Percentiles rank a stretch among this genome's conserved stretches.
phyloP scores from a whole-genome alignment of 2,113 vertebrate species.

The Myxocyprinus asiaticus region DNA sequence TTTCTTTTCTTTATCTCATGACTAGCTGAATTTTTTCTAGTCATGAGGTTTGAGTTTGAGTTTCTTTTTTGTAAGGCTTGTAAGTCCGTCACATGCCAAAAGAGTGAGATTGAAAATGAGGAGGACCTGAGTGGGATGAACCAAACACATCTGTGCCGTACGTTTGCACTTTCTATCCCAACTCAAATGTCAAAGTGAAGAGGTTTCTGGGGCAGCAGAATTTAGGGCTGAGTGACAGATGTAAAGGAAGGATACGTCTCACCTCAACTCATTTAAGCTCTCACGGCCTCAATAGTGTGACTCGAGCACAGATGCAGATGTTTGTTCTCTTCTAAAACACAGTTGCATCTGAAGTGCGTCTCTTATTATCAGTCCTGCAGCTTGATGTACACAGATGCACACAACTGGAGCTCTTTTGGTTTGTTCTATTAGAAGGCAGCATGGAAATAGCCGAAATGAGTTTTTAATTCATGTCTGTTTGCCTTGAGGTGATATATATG shows the following conservation, averaged over 20 bases:
- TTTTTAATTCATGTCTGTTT: no score
- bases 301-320: background rate
- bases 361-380: background rate
- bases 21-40: background rate
- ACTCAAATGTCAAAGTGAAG: background rate
- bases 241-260: background rate
- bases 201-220: constrained; percentile 3
- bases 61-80: no score
- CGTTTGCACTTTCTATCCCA: background rate
- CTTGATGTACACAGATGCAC: background rate
- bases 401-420: no score
- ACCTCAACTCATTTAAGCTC: background rate
- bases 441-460: no score
- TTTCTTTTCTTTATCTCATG: background rate
- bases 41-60: no score
- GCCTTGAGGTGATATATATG: no score
- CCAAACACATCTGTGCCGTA: background rate
- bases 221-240: constrained; percentile 19
- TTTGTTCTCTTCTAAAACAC: background rate
- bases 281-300: background rate
- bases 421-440: no score
- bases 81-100: background rate
- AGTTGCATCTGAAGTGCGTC: background rate
- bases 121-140: no score
- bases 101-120: background rate